These are phyloP conservation scores for Gymnocheta viridis DNA, from an alignment of 2,888 invertebrate species.

Conservation along the genomic window DNA sequence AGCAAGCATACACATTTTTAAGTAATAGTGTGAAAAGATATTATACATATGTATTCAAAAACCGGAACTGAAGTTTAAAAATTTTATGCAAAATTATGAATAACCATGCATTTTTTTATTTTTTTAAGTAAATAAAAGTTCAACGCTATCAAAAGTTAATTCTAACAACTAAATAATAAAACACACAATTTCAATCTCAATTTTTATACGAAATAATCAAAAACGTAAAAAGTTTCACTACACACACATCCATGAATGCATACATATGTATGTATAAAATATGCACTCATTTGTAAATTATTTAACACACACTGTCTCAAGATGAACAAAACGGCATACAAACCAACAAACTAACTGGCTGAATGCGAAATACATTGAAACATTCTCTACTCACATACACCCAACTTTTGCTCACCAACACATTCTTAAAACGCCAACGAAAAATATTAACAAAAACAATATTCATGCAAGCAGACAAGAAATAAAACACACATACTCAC, in stretches of 20 bases:
- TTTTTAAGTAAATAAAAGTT: background rate
- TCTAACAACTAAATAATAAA: background rate
- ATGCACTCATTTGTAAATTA: constrained; percentile 34
- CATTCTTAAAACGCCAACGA: constrained; percentile 16
- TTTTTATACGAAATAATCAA: background rate
- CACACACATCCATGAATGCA: background rate
- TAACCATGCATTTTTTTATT: background rate
- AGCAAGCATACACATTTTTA: background rate
- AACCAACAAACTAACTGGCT: constrained; percentile 46
- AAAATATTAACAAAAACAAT: constrained; percentile 20
- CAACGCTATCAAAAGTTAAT: background rate
- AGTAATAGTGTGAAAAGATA: constrained; percentile 1
- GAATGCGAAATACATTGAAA: constrained; percentile 65
- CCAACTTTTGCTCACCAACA: constrained; percentile 46
- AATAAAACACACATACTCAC: constrained; percentile 31
- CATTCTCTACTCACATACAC: constrained; percentile 27
- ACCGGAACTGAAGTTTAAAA: constrained; percentile 53
- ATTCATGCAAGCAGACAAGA: constrained; percentile 29
- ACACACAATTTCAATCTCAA: background rate
- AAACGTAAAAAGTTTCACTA: constrained; percentile 37
- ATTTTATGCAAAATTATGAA: background rate
- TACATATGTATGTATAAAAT: background rate
- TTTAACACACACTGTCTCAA: constrained; percentile 27
- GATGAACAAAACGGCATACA: constrained; percentile 7
- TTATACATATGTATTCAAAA: constrained; percentile 29